These are phyloP conservation scores for Mesopsocus fuscifrons DNA, from an alignment of 2,888 invertebrate genomes.

Conservation along the genomic window DNA sequence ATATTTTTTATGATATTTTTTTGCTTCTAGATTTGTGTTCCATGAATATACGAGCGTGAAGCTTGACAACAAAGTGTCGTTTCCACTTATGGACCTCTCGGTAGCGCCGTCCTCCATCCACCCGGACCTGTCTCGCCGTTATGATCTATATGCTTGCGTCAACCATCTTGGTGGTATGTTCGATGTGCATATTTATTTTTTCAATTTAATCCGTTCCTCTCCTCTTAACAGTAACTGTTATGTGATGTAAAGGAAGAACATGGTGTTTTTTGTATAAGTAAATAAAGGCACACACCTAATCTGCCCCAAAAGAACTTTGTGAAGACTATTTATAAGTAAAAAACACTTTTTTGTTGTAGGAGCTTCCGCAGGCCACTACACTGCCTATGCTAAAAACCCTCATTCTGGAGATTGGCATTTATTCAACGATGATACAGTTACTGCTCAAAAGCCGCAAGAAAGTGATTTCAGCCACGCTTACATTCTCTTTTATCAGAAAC, in stretches of 20 bases:
- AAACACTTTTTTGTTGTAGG: slow-evolving; percentile 24
- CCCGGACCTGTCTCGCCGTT: slow-evolving; percentile 24
- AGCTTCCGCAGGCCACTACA: slow-evolving; percentile 40
- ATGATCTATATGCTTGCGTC: slow-evolving; percentile 40
- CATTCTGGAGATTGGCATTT: slow-evolving; percentile 35
- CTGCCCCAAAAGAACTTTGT: too few relatives aligned
- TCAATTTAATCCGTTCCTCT: slow-evolving; percentile 1
- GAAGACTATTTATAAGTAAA: too few relatives aligned
- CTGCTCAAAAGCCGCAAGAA: slow-evolving; percentile 32
- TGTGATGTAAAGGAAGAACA: too few relatives aligned
- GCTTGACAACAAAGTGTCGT: slow-evolving; percentile 38
- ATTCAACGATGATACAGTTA: slow-evolving; percentile 37
- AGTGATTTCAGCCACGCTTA: slow-evolving; percentile 39
- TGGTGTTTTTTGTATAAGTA: too few relatives aligned
- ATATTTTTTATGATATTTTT: too few relatives aligned
- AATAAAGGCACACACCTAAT: too few relatives aligned
- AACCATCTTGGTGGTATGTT: slow-evolving; percentile 41
- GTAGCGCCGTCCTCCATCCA: slow-evolving; percentile 25
- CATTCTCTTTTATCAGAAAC: slow-evolving; percentile 39
- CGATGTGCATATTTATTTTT: background rate
- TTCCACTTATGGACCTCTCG: slow-evolving; percentile 35
- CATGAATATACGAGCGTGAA: slow-evolving; percentile 39
- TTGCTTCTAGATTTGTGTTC: slow-evolving; percentile 43
- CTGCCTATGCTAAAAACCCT: slow-evolving; percentile 37
- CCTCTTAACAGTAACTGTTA: slow-evolving; percentile 7